Percentiles rank a stretch among this genome's conserved stretches.
phyloP scores from a whole-genome alignment of 2,797 vertebrate species.

The Eulemur mongoz region DNA sequence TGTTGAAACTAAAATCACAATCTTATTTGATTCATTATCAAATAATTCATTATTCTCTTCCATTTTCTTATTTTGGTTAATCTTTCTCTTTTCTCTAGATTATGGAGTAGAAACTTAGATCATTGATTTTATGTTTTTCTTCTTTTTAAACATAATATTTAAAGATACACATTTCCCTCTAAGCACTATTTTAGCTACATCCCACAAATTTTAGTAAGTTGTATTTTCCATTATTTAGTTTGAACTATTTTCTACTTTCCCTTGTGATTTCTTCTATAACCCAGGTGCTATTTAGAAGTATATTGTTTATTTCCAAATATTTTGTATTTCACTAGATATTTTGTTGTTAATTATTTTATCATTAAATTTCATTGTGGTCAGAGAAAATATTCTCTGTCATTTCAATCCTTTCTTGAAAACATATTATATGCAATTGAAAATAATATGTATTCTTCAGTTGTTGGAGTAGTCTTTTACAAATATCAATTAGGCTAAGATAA shows the following conservation, averaged over 20 bases:
- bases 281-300: not conserved
- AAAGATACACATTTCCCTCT: not conserved
- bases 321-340: not conserved
- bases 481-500: not conserved
- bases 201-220: not conserved
- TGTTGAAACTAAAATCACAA: not conserved
- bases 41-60: not conserved
- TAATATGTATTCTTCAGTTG: not conserved
- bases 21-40: not conserved
- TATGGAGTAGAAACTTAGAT: not conserved
- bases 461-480: not conserved
- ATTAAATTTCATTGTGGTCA: not conserved
- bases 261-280: not conserved
- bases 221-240: not conserved
- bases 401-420: not conserved
- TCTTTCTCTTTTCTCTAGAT: not conserved
- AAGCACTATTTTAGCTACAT: not conserved
- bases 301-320: not conserved
- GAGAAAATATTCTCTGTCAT: not conserved
- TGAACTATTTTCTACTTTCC: not conserved
- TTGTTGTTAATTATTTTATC: not conserved
- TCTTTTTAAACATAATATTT: not conserved
- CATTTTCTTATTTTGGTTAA: not conserved
- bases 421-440: not conserved
- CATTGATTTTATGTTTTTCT: not conserved